These are phyloP conservation scores for Paramisgurnus dabryanus DNA, from an alignment of 2,113 vertebrate genomes.

Conservation along the genomic window DNA sequence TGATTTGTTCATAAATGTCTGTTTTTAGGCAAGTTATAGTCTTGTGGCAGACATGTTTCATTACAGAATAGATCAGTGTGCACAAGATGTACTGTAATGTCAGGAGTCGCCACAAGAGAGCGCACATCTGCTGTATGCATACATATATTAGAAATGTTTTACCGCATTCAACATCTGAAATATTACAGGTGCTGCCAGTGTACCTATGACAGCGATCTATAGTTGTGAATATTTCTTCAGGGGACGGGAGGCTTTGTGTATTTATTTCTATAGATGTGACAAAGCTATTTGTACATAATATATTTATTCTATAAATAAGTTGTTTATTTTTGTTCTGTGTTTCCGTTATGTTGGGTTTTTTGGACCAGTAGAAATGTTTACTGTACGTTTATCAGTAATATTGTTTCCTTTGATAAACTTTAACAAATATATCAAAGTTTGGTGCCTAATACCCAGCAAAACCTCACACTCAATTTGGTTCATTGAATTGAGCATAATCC, in stretches of 20 bases:
- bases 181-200: constrained; percentile 41
- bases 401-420: constrained; percentile 36
- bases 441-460: constrained; percentile 70
- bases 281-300: constrained; percentile 80
- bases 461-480: constrained; percentile 57
- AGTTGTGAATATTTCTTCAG: constrained; percentile 77
- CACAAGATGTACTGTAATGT: constrained; percentile 66
- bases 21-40: constrained; percentile 1
- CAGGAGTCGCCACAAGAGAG: constrained; percentile 59
- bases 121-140: constrained; percentile 29
- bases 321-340: constrained; percentile 75
- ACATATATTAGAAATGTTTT: constrained; percentile 2
- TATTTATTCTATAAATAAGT: constrained; percentile 84
- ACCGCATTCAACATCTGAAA: constrained; percentile 48
- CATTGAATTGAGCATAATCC: constrained; percentile 50
- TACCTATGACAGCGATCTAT: constrained; percentile 51
- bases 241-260: constrained; percentile 75
- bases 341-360: constrained; percentile 45
- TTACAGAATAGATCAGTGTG: constrained; percentile 45
- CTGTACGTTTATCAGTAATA: constrained; percentile 35
- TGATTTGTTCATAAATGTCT: constrained; percentile 22
- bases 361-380: constrained; percentile 69
- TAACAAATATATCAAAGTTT: constrained; percentile 62
- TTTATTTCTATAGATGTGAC: constrained; percentile 80
- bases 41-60: constrained; percentile 17